Percentiles rank a stretch among this genome's conserved stretches.
Conservation (phyloP, 2,797 vertebrate genomes). For the Rhynchonycteris naso region DNA sequence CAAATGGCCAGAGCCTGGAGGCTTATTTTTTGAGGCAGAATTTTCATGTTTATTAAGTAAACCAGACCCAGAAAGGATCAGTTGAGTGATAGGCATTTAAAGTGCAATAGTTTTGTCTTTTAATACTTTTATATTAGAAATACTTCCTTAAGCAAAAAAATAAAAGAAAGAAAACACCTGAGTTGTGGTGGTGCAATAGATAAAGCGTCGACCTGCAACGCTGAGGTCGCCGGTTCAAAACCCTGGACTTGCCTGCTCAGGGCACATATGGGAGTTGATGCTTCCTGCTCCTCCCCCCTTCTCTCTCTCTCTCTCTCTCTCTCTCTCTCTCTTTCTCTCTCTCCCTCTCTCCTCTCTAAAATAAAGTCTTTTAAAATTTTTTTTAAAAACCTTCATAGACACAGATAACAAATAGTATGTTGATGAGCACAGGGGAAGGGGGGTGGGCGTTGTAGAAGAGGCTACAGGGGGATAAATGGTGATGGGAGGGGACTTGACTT, state of each 20-base stretch:
- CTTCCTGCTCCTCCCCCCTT: no score
- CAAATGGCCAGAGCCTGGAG: not conserved
- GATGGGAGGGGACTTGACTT: not conserved
- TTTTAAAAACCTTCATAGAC: not conserved
- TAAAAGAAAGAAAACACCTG: no score
- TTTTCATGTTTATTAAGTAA: conserved; percentile 34
- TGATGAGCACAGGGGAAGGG: not conserved
- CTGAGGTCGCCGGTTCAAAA: no score
- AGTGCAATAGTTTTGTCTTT: conserved; percentile 11
- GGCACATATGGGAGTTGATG: no score
- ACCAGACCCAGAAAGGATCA: not conserved
- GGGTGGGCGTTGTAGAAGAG: not conserved
- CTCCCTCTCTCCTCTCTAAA: no score
- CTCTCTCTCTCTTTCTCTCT: no score
- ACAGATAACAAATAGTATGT: not conserved
- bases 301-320: no score
- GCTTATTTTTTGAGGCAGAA: conserved; percentile 10
- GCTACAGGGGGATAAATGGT: not conserved
- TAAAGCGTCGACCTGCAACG: no score
- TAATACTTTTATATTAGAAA: conserved; percentile 44
- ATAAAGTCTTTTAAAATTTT: no score
- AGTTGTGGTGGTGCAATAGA: no score
- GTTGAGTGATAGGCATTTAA: conserved; percentile 1
- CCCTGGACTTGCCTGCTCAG: no score
- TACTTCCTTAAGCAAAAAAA: not conserved